Base-by-base conservation (phyloP, 2,797 vertebrate genomes). In the Toxotes lorentzi region DNA sequence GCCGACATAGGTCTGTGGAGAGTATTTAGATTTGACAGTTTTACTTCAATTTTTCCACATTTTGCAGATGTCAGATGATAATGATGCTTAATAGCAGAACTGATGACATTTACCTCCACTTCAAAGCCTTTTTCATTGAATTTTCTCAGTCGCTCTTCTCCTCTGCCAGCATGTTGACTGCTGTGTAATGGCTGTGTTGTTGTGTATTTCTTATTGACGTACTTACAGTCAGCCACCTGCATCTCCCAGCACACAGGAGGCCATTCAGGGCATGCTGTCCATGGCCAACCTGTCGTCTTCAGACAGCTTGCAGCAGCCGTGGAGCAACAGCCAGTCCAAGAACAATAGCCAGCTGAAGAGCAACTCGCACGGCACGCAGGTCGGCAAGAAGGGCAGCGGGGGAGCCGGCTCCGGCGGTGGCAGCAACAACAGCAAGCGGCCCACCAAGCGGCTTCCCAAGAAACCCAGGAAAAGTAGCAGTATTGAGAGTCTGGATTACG, bases 241-340 rank as follows among this genome's bases (percentile, higher is more conserved):
- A 89, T 99, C 98, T 86, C 98, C 98, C 93, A 99, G 98, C 95
- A 99, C 98, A 11, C 98, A 99, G 93, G 98, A 99, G 95, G 98
- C 98, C 87, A 99, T 99, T 95, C 98, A 99, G 96, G 98, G 98
- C 92, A 99, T 99, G 98, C 94, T 99, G 81, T 99, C 98, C 58
- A 99, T 99, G 98, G 98, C 98, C 92, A 99, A 99, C 94, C 96
- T 99, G 93, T 97, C 97, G 87, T 97, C 98, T 27, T 98, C 98
- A 16, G 98, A 98, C 89, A 96, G 97, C 93, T 94, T 98, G 91
- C 97, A 97, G 93, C 94, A 96, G 0, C 89, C 97, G 0, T 99
- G 97, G 97, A 95, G 95, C 79, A 91, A 96, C 69, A 96, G 95
- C 81, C 98, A 98, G 91, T 94, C 96, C 0, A 98, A 96, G 91